phyloP scores from a whole-genome alignment of 1,140 invertebrate genomes.

The Scaptomyza graminum region DNA sequence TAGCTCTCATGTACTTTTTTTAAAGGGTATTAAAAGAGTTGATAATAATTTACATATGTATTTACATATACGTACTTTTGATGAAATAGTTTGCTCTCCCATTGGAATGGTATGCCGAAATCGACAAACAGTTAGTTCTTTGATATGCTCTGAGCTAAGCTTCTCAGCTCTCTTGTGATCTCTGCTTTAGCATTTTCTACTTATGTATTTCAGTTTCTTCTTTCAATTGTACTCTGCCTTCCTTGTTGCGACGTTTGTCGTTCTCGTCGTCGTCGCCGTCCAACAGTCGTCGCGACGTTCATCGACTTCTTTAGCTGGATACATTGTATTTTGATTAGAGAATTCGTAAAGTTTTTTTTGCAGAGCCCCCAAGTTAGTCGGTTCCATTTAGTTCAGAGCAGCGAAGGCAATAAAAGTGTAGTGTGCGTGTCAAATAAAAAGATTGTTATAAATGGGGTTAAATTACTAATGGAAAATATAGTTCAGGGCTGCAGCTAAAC shows the following conservation, averaged over 20 bases:
- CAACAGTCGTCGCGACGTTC: constrained; percentile 22
- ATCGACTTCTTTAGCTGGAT: constrained; percentile 52
- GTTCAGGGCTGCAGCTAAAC: constrained; percentile 55
- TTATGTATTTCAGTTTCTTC: constrained; percentile 15
- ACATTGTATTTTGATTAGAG: constrained; percentile 58
- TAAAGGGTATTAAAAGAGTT: neutral
- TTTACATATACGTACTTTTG: neutral
- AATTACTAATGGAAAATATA: constrained; percentile 45
- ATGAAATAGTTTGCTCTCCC: constrained; percentile 1
- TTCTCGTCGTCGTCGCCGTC: neutral
- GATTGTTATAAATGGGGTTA: constrained; percentile 33
- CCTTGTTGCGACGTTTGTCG: constrained; percentile 6
- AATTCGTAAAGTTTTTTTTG: constrained; percentile 37
- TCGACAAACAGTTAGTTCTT: constrained; percentile 18
- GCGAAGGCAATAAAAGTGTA: constrained; percentile 27
- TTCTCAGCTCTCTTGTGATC: constrained; percentile 22
- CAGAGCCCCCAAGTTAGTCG: constrained; percentile 32
- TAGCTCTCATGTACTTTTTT: neutral
- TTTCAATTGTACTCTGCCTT: constrained; percentile 9
- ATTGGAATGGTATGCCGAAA: constrained; percentile 2
- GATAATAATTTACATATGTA: neutral
- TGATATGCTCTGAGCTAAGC: neutral
- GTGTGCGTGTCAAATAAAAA: constrained; percentile 20
- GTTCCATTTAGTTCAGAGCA: constrained; percentile 20
- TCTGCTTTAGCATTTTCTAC: constrained; percentile 16